Evolutionary conservation across 2,888 invertebrate species (phyloP).

Genomic region (Dicroscelio sp.): DNA sequence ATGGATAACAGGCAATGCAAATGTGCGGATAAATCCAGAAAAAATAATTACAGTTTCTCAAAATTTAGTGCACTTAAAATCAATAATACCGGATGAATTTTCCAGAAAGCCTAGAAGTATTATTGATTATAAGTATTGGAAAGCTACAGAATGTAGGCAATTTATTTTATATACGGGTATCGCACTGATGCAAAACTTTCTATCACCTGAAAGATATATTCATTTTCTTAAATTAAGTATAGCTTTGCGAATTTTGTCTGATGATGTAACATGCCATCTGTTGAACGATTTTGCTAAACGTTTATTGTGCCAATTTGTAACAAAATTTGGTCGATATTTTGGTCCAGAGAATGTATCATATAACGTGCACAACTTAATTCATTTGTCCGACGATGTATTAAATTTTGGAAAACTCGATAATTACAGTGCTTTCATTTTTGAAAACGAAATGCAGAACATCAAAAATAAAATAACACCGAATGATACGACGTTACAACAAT

Average conservation of each 20-base stretch:
- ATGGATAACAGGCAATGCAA: conserved; percentile 24
- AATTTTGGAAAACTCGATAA: conserved; percentile 39
- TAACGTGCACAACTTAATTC: conserved; percentile 85
- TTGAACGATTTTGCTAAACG: not conserved
- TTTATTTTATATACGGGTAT: conserved; percentile 85
- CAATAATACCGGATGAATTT: conserved; percentile 34
- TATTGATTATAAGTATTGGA: conserved; percentile 75
- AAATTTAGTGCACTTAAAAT: conserved; percentile 10
- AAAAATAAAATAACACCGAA: not conserved
- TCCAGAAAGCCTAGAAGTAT: conserved; percentile 43
- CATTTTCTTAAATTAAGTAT: conserved; percentile 72
- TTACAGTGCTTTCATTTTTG: conserved; percentile 40
- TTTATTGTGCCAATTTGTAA: conserved; percentile 66
- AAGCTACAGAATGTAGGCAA: conserved; percentile 85
- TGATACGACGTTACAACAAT: not conserved
- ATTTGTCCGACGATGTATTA: conserved; percentile 75
- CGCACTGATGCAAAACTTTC: conserved; percentile 77
- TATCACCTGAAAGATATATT: conserved; percentile 71
- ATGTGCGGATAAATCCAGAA: not conserved
- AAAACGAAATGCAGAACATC: not conserved
- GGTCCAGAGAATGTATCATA: conserved; percentile 81
- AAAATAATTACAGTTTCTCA: no score
- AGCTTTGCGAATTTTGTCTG: conserved; percentile 20
- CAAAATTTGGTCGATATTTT: conserved; percentile 64
- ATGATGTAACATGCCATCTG: not conserved